Evolutionary conservation across 2,888 invertebrate genomes (phyloP).

Genomic region (Neocrepidodera transversa): DNA sequence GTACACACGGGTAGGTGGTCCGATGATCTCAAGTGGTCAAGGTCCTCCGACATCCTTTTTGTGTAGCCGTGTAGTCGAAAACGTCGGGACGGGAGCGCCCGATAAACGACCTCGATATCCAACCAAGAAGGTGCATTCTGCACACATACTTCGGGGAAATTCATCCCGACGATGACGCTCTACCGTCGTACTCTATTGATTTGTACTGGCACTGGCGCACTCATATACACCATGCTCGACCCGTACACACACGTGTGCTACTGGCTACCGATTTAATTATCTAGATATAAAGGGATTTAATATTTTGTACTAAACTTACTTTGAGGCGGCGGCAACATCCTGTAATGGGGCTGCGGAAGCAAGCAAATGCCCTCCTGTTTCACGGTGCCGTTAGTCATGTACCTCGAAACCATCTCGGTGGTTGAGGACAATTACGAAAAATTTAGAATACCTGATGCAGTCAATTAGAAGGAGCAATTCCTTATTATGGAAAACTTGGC

Average conservation of each 20-base stretch:
- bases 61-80: constrained; percentile 5
- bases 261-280: constrained; percentile 1
- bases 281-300: constrained; percentile 9
- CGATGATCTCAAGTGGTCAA: constrained; percentile 32
- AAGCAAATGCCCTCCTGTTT: constrained; percentile 59
- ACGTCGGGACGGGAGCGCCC: constrained; percentile 3
- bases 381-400: constrained; percentile 57
- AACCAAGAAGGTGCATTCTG: constrained; percentile 26
- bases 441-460: constrained; percentile 12
- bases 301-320: constrained; percentile 44
- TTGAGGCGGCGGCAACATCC: constrained; percentile 53
- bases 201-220: constrained; percentile 21
- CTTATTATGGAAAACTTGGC: constrained; percentile 23
- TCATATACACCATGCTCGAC: constrained; percentile 8
- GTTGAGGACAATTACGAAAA: constrained; percentile 14
- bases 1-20: constrained; percentile 26
- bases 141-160: constrained; percentile 18
- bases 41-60: constrained; percentile 23
- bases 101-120: constrained; percentile 18
- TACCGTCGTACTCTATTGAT: constrained; percentile 23
- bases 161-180: constrained; percentile 26
- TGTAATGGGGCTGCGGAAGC: constrained; percentile 56
- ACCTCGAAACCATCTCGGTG: constrained; percentile 57
- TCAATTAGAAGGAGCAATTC: constrained; percentile 27
- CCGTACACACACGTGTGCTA: constrained; percentile 5